Conservation (phyloP, 2,888 invertebrate genomes). For the Drosophila mercatorum region DNA sequence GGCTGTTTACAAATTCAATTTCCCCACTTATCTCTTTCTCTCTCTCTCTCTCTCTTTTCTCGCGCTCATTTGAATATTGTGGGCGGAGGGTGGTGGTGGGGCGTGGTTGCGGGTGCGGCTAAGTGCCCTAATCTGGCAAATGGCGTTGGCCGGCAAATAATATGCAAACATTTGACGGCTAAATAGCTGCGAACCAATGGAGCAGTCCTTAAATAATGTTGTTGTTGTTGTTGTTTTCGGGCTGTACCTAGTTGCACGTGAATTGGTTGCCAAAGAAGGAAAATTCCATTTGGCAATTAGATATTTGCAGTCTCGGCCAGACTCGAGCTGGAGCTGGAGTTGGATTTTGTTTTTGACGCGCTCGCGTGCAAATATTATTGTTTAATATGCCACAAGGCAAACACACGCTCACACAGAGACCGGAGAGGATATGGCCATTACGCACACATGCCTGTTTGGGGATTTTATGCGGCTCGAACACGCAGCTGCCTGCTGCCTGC, state of each 20-base stretch:
- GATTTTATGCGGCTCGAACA: conserved; percentile 43
- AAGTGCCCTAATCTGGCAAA: conserved; percentile 76
- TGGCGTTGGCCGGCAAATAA: conserved; percentile 50
- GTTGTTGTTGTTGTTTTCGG: not conserved
- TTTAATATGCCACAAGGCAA: conserved; percentile 68
- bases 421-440: not conserved
- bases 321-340: conserved; percentile 13
- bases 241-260: conserved; percentile 35
- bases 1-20: conserved; percentile 75
- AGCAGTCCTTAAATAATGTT: conserved; percentile 34
- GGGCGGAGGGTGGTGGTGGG: not conserved
- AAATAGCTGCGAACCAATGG: conserved; percentile 32
- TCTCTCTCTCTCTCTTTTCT: not conserved
- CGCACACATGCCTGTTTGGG: conserved; percentile 10
- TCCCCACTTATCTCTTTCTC: conserved; percentile 42
- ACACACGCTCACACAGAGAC: conserved; percentile 19
- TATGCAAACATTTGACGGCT: conserved; percentile 62
- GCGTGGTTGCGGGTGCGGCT: conserved; percentile 37
- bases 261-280: conserved; percentile 15
- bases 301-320: conserved; percentile 34
- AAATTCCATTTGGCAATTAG: conserved; percentile 43
- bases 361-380: conserved; percentile 71
- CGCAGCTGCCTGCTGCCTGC: conserved; percentile 30
- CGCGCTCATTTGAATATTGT: conserved; percentile 71
- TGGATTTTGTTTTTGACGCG: conserved; percentile 50